A percentile compares a stretch with the other conserved stretches of the same genome.
Evolutionary conservation across 2,113 vertebrate species (phyloP).

Genomic region (Notarius lentiginosus): DNA sequence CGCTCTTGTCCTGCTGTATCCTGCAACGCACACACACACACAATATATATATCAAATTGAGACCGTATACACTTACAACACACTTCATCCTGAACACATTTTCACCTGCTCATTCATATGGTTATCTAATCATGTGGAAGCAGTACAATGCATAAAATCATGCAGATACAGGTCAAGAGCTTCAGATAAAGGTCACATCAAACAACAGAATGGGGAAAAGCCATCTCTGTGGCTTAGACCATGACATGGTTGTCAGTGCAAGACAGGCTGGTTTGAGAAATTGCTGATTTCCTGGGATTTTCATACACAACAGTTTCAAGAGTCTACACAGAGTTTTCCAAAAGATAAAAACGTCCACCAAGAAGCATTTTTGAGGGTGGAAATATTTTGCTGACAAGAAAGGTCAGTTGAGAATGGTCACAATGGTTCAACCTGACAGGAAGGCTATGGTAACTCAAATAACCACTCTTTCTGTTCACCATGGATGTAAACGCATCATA

Average conservation of each 20-base stretch:
- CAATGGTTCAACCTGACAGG: not conserved
- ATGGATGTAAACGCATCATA: not conserved
- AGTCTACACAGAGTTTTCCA: not conserved
- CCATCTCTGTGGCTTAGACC: not conserved
- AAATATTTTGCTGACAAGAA: not conserved
- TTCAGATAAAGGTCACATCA: not conserved
- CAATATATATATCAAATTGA: not conserved
- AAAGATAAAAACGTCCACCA: not conserved
- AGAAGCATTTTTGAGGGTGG: not conserved
- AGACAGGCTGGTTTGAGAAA: not conserved
- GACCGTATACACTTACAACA: not conserved
- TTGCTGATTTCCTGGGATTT: not conserved
- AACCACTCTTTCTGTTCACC: not conserved
- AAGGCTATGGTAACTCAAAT: not conserved
- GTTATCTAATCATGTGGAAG: not conserved
- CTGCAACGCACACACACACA: constrained; percentile 22
- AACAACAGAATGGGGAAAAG: not conserved
- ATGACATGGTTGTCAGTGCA: not conserved
- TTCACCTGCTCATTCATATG: not conserved
- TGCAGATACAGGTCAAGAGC: not conserved
- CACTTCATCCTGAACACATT: not conserved
- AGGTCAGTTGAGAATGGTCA: not conserved
- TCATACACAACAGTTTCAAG: not conserved
- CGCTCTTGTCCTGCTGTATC: constrained; percentile 55
- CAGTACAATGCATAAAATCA: not conserved